These are phyloP conservation scores for Crypturellus undulatus DNA, from an alignment of 2,113 vertebrate genomes.

Conservation along the genomic window DNA sequence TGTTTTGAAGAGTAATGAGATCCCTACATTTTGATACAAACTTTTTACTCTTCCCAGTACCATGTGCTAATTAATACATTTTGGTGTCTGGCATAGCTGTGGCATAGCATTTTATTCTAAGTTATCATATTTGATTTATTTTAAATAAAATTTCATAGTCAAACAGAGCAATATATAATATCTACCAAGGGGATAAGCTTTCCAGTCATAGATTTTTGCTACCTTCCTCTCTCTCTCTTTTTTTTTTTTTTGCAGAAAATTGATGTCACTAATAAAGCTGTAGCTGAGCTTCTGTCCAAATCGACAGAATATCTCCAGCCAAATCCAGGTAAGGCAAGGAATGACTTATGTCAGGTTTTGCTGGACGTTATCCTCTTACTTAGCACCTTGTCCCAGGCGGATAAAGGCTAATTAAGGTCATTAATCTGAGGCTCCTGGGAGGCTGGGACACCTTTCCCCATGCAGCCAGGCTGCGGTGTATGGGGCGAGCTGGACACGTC, in stretches of 20 bases:
- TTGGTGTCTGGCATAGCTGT: neutral
- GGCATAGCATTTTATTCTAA: neutral
- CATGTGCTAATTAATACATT: neutral
- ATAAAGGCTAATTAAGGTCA: neutral
- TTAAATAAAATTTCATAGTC: neutral
- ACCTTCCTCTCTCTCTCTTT: neutral
- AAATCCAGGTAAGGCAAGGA: conserved; percentile 87
- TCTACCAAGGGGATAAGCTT: neutral
- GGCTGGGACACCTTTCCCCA: neutral
- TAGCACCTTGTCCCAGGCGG: neutral
- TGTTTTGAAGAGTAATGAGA: neutral
- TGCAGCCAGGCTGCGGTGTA: neutral
- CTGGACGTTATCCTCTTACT: neutral
- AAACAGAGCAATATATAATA: neutral
- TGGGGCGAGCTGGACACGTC: neutral
- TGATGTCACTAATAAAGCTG: conserved; percentile 92
- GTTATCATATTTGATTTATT: neutral
- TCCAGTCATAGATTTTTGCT: neutral
- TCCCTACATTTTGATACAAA: neutral
- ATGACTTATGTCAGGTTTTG: neutral
- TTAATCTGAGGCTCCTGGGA: neutral
- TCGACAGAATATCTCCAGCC: conserved; percentile 95
- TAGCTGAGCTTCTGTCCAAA: conserved; percentile 91
- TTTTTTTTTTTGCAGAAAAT: conserved; percentile 85
- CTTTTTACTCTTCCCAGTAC: neutral